Percentiles rank a stretch among this genome's conserved stretches.
phyloP scores from a whole-genome alignment of 2,888 invertebrate species.

The Hoplodrina ambigua region DNA sequence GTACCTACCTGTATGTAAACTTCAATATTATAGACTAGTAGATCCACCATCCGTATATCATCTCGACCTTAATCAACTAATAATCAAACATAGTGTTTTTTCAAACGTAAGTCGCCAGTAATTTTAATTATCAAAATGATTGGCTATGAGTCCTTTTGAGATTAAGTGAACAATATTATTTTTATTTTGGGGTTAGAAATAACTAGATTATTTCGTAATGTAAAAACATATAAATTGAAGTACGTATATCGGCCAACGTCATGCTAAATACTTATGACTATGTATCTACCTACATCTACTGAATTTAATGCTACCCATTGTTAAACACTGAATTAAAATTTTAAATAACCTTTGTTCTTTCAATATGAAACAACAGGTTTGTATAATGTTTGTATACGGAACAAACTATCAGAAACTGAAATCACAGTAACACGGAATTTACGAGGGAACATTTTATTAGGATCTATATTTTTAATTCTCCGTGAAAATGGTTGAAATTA shows the following conservation, averaged over 20 bases:
- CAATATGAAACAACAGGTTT: conserved; percentile 9
- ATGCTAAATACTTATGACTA: neutral
- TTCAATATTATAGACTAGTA: too few relatives aligned
- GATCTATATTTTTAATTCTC: neutral
- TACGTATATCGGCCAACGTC: neutral
- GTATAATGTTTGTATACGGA: neutral
- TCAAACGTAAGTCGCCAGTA: too few relatives aligned
- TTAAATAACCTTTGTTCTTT: conserved; percentile 56
- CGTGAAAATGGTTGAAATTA: conserved; percentile 82
- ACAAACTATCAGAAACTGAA: neutral
- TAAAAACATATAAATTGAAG: neutral
- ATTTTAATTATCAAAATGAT: too few relatives aligned
- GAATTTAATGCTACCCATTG: conserved; percentile 35
- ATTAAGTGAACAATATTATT: too few relatives aligned
- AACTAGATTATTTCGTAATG: too few relatives aligned
- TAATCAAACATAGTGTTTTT: too few relatives aligned
- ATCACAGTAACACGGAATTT: neutral
- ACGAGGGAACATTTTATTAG: neutral
- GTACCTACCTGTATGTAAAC: too few relatives aligned
- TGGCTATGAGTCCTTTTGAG: too few relatives aligned
- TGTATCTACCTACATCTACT: neutral
- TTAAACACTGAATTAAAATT: conserved; percentile 51
- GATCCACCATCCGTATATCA: too few relatives aligned
- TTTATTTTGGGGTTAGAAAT: too few relatives aligned
- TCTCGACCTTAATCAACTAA: too few relatives aligned